Evolutionary conservation across 2,113 vertebrate genomes (phyloP).

Genomic region (Andinoacara biseriatus): DNA sequence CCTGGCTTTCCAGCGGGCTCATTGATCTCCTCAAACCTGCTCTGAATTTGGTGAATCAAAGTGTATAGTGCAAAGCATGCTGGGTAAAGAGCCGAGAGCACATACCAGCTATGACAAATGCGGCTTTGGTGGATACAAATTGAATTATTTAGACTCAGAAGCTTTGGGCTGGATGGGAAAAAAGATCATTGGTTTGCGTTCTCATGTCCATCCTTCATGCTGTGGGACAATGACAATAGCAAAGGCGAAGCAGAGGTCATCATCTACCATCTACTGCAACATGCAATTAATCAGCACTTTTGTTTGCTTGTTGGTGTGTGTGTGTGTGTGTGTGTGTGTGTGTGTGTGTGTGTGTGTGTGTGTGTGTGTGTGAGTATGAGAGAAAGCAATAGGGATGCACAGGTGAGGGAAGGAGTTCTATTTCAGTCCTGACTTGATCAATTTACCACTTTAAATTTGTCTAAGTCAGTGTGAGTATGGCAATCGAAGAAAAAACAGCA

Average conservation of each 20-base stretch:
- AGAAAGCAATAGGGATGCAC: constrained; percentile 2
- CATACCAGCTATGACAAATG: constrained; percentile 66
- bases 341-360: not conserved
- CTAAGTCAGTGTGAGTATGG: constrained; percentile 25
- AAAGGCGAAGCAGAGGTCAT: constrained; percentile 66
- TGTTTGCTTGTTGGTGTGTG: constrained; percentile 3
- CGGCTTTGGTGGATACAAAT: constrained; percentile 72
- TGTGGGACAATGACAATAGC: constrained; percentile 60
- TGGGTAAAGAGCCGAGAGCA: constrained; percentile 67
- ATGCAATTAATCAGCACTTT: constrained; percentile 54
- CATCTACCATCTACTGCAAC: constrained; percentile 50
- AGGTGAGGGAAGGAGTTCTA: not conserved
- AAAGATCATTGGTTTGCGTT: constrained; percentile 66
- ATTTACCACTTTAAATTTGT: constrained; percentile 36
- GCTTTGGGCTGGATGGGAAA: constrained; percentile 56
- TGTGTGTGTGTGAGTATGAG: not conserved
- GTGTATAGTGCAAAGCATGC: constrained; percentile 55
- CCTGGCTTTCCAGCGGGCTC: not conserved
- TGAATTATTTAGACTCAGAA: constrained; percentile 70
- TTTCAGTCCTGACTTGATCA: constrained; percentile 53
- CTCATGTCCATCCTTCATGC: constrained; percentile 58
- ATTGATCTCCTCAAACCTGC: constrained; percentile 31
- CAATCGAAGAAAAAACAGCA: constrained; percentile 46
- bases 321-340: not conserved
- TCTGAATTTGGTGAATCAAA: constrained; percentile 48